Evolutionary conservation across 1,140 invertebrate genomes (phyloP), one percentile per base, ranked within the genome.

Genomic region (Leptonema lineaticorne): DNA sequence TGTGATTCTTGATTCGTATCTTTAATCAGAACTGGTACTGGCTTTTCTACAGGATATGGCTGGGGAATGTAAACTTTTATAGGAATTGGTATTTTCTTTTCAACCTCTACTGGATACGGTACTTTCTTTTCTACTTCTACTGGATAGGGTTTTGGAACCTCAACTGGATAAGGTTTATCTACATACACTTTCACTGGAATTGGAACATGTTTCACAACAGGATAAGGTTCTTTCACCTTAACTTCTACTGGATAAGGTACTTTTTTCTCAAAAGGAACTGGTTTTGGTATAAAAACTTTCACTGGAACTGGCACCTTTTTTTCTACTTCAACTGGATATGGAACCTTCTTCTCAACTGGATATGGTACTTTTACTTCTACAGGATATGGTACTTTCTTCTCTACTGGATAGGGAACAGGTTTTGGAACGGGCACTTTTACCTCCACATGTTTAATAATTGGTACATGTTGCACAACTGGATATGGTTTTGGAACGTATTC

Each of bases 191-290:
- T 81, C 0, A 87, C 80, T n/a, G 78, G 78, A 16, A 76, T 53
- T 0, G 77, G 76, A 6, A 85, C 76, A 48, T 81, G 79, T 70
- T 80, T 84, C 48, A 84, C 77, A 16, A 86, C 83, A 30, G 86
- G 85, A 69, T 83, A 80, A 0, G 81, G 84, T 68, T 87, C 86
- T 71, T 79, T 82, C 0, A 83, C 78, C 73, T 79, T 80, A 1
- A 82, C 78, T 76, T 82, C 75, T 0, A 87, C 85, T 0, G 86
- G 85, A 73, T 86, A 87, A 2, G 85, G 85, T 20, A 83, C 78
- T 75, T 77, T 81, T 18, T 76, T 81, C 74, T 82, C 80, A 0
- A 83, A 84, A 1, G 86, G 84, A 70, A 85, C 86, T 1, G 84
- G 85, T 74, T 86, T 83, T 8, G 85, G 84, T 4, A 84, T 77